These are phyloP conservation scores for Microcaecilia unicolor DNA, from an alignment of 2,797 vertebrate genomes.

Conservation along the genomic window DNA sequence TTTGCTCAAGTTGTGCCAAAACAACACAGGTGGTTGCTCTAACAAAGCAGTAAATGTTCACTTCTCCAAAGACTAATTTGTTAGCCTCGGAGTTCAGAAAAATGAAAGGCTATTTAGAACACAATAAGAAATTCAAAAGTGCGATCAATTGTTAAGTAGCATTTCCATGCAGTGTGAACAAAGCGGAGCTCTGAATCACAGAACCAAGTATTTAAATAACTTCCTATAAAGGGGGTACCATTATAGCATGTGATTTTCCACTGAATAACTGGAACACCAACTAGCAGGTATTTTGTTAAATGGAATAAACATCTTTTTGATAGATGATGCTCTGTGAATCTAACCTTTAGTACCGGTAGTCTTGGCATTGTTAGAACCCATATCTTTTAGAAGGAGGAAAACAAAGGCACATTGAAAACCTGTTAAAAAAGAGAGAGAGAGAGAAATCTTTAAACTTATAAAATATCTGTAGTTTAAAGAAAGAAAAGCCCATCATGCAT, in stretches of 20 bases:
- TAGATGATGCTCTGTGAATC: slow-evolving; percentile 40
- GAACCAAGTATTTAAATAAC: slow-evolving; percentile 57
- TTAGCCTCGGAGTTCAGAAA: too few relatives aligned
- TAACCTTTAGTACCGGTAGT: slow-evolving; percentile 46
- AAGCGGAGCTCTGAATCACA: slow-evolving; percentile 58
- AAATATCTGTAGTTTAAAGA: slow-evolving; percentile 37
- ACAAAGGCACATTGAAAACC: too few relatives aligned
- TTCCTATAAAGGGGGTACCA: slow-evolving; percentile 55
- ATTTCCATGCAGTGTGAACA: slow-evolving; percentile 46
- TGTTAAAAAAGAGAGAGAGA: too few relatives aligned
- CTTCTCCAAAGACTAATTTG: too few relatives aligned
- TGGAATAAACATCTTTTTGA: slow-evolving; percentile 53
- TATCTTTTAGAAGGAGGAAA: too few relatives aligned
- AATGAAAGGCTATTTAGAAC: too few relatives aligned
- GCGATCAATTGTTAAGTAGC: slow-evolving; percentile 46
- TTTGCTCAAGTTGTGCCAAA: too few relatives aligned
- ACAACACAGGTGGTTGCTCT: too few relatives aligned
- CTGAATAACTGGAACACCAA: slow-evolving; percentile 54
- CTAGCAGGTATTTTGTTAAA: slow-evolving; percentile 54
- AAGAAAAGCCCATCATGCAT: slow-evolving; percentile 29
- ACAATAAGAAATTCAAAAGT: slow-evolving; percentile 46
- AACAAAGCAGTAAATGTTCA: too few relatives aligned
- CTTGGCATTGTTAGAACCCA: slow-evolving; percentile 45
- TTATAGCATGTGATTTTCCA: slow-evolving; percentile 52
- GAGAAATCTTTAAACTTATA: slow-evolving; percentile 42